These are phyloP conservation scores for Drosophila percnosoma DNA, from an alignment of 2,888 invertebrate genomes.

Conservation along the genomic window DNA sequence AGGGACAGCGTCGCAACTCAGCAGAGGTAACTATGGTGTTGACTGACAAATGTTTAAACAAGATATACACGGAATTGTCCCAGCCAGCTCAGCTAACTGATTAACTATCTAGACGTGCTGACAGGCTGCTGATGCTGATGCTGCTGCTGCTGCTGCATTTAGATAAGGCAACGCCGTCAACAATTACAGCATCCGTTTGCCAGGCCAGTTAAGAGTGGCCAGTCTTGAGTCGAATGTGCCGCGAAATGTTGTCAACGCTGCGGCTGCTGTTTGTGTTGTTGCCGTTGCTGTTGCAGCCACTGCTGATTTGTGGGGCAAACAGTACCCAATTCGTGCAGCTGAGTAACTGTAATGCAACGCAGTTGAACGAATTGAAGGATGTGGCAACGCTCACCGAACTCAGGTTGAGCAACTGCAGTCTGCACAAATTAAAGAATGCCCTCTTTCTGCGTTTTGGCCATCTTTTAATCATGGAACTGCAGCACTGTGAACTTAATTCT, in stretches of 20 bases:
- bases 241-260: constrained; percentile 32
- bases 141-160: constrained; percentile 53
- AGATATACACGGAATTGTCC: constrained; percentile 22
- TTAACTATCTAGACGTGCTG: constrained; percentile 73
- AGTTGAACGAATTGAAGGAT: constrained; percentile 41
- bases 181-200: constrained; percentile 26
- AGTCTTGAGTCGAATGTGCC: constrained; percentile 51
- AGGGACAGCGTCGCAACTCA: not conserved
- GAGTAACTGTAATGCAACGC: constrained; percentile 58
- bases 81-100: constrained; percentile 48
- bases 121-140: constrained; percentile 12
- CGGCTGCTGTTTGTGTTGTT: constrained; percentile 3
- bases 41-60: constrained; percentile 58
- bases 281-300: constrained; percentile 3
- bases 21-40: constrained; percentile 30
- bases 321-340: constrained; percentile 42
- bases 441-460: constrained; percentile 73
- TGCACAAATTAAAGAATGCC: constrained; percentile 77
- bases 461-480: constrained; percentile 74
- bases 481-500: constrained; percentile 66
- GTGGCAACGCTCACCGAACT: constrained; percentile 54
- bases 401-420: constrained; percentile 71
- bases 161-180: constrained; percentile 53
- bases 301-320: constrained; percentile 12
- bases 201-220: not conserved